Evolutionary conservation across 2,113 vertebrate genomes (phyloP), one percentile per base, ranked within the genome.

Genomic region (Cebidichthys violaceus): DNA sequence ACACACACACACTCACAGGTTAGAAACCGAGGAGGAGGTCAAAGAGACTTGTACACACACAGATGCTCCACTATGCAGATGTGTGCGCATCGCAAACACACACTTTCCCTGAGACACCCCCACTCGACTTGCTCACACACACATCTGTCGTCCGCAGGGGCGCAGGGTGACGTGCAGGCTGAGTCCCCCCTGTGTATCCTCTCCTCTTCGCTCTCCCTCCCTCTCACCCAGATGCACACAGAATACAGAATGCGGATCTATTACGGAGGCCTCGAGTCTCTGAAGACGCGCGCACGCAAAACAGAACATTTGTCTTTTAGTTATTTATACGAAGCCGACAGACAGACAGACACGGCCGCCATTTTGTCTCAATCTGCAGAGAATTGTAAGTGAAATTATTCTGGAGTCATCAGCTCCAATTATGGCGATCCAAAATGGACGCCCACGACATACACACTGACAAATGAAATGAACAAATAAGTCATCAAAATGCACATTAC

Each of bases 121-220:
- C 66, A 33, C 57, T 45, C 75, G 41, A 79, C 83, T 86, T 54
- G 35, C 86, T 60, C 77, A 1, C 47, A 75, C 88, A 77, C 89
- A 88, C 88, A 94, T 94, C 94, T 94, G 93, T 90, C 82, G 91
- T 94, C 92, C 92, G 52, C 91, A 89, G 94, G 91, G 92, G 94
- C 87, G 29, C 91, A 92, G 91, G 92, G 92, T 95, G 94, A 95
- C 92, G 91, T 92, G 93, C 89, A 77, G 87, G 84, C 90, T 65
- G 77, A 82, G 54, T 69, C 85, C 79, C 94, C 92, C 84, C 64
- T 31, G 93, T 82, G 89, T 77, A 81, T 84, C 83, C 89, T 87
- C 75, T n/a, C 81, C 84, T 79, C 79, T 83, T 65, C 77, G 29
- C 62, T 66, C 78, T 74, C 70, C 39, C 85, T 82, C 81, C 70